Evolutionary conservation across 1,140 invertebrate species (phyloP).

Genomic region (Pogonomyrmex californicus): DNA sequence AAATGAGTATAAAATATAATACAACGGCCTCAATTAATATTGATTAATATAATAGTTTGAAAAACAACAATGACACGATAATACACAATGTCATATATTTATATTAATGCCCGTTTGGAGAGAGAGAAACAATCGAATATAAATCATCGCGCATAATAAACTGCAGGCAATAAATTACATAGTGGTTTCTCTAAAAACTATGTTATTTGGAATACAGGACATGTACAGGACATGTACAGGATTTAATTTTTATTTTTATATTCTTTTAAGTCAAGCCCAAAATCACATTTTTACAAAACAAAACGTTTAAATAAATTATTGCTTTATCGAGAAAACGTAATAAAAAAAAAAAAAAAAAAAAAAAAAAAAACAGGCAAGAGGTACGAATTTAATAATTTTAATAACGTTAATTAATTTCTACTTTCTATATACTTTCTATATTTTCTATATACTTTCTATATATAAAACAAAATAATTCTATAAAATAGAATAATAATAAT

Average conservation of each 20-base stretch:
- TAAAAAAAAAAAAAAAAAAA: neutral
- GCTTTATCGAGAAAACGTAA: neutral
- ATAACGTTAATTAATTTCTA: neutral
- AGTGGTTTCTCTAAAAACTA: neutral
- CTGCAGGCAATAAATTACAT: neutral
- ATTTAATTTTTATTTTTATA: slow-evolving; percentile 10
- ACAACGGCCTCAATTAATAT: neutral
- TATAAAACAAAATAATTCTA: neutral
- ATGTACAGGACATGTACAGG: neutral
- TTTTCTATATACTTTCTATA: too few species aligned
- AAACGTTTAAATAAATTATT: neutral
- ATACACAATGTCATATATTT: neutral
- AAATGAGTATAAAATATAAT: neutral
- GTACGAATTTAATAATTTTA: neutral
- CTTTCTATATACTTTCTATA: neutral
- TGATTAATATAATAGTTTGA: neutral
- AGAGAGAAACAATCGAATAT: neutral
- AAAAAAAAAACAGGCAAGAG: neutral
- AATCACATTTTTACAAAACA: slow-evolving; percentile 8
- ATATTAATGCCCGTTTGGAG: neutral
- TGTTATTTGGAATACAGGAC: neutral
- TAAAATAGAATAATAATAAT: neutral
- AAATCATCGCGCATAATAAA: neutral
- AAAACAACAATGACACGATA: neutral
- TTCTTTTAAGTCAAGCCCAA: neutral